Base-by-base conservation (phyloP, 37 sponge, comb jelly and placozoan genomes). In the Cliona cf. orientalis region DNA sequence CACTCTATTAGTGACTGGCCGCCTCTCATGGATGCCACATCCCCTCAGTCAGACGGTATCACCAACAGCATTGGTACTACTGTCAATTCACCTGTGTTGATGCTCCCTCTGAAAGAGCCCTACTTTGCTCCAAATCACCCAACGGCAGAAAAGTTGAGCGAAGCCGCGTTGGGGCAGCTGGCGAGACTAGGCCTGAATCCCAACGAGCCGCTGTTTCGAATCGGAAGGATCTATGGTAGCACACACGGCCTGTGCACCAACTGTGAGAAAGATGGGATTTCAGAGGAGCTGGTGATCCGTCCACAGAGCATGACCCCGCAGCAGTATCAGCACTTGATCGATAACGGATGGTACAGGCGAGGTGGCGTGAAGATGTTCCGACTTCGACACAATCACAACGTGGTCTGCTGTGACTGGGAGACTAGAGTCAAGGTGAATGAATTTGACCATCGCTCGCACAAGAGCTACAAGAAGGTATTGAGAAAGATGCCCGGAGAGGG, bases 331-430 rank as follows among this genome's bases (percentile, higher is more conserved):
- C n/a, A 70, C 3, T 84, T 97, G 6, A 73, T 94, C 35, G 76
- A 89, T 76, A 72, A 78, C 42, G 97, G 97, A 38, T 97, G 97
- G 97, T 97, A 93, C 42, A 58, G 97, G 19, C 76, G 97, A 79
- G 97, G 97, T 22, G 97, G 92, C 3, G 93, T 94, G n/a, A 90
- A 94, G 81, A 84, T 97, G 92, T 97, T 86, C 61, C 84, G 90
- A 6, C 81, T 83, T 32, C 69, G 87, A 5, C 40, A 61, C 45
- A 89, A 87, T 33, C 97, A 97, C 73, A 71, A 45, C 46, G 65
- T 80, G 28, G 72, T 80, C 28, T 93, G 94, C 59, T 67, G 80
- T 60, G 94, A 94, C 76, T 90, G 92, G 91, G 97, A 94, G 72
- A 92, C 94, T 1, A 56, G 94, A n/a, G 97, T 97, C 14, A 49